Conservation (phyloP, 2,113 vertebrate genomes). For the Anthoscopus minutus region DNA sequence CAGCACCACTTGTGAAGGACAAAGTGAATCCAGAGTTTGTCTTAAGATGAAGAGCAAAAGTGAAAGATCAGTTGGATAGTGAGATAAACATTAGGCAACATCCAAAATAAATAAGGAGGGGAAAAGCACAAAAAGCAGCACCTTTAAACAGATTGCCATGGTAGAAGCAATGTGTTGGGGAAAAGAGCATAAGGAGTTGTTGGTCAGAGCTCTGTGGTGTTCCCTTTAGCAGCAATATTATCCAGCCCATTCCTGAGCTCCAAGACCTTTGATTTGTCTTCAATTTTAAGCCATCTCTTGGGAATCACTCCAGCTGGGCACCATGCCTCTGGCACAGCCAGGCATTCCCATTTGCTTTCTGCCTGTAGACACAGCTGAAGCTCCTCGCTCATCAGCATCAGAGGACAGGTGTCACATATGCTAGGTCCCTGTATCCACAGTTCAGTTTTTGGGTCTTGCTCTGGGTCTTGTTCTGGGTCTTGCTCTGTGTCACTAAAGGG, state of each 20-base stretch:
- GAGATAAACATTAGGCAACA: background rate
- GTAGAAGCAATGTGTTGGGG: background rate
- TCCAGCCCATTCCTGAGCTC: background rate
- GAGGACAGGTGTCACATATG: accelerated
- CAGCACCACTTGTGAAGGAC: accelerated
- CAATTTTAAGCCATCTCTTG: background rate
- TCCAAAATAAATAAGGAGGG: background rate
- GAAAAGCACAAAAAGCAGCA: background rate
- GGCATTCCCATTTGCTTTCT: accelerated
- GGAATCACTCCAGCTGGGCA: background rate
- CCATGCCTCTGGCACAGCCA: background rate
- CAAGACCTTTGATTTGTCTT: background rate
- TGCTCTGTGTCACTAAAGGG: background rate
- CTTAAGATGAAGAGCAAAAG: background rate
- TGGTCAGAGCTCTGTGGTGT: background rate
- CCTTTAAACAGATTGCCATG: background rate
- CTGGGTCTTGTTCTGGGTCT: background rate
- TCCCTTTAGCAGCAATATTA: background rate
- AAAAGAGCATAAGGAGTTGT: accelerated
- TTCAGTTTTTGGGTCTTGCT: background rate
- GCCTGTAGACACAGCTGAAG: background rate
- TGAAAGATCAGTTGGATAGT: background rate
- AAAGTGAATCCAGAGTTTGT: background rate
- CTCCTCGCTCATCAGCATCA: background rate
- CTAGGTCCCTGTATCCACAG: background rate